Conservation (phyloP, 2,888 invertebrate genomes). For the Platycheirus rosarum region DNA sequence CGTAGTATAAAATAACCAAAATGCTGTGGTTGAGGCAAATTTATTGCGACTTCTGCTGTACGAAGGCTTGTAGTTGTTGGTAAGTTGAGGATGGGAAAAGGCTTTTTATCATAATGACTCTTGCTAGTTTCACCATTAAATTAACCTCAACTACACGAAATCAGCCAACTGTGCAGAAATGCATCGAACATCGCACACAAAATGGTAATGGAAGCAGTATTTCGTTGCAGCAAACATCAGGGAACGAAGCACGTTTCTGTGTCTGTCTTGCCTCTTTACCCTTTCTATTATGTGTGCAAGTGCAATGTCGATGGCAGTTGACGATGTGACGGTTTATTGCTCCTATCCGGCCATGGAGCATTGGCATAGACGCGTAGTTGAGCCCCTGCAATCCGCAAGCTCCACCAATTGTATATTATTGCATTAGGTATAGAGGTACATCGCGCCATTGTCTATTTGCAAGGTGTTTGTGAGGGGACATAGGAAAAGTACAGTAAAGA, state of each 20-base stretch:
- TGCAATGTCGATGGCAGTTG: background rate
- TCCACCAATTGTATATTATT: slow-evolving; percentile 60
- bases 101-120: slow-evolving; percentile 61
- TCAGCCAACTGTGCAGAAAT: slow-evolving; percentile 38
- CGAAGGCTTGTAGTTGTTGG: background rate
- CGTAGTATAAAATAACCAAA: background rate
- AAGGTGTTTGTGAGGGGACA: background rate
- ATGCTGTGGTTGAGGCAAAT: slow-evolving; percentile 26
- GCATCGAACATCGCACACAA: slow-evolving; percentile 6
- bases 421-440: slow-evolving; percentile 58
- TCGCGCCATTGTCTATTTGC: slow-evolving; percentile 15
- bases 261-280: background rate
- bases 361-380: slow-evolving; percentile 44
- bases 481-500: slow-evolving; percentile 51
- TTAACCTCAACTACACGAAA: slow-evolving; percentile 67
- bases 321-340: slow-evolving; percentile 56
- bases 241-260: slow-evolving; percentile 1
- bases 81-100: slow-evolving; percentile 21
- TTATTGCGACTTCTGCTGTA: slow-evolving; percentile 58
- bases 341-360: slow-evolving; percentile 49
- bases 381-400: slow-evolving; percentile 29
- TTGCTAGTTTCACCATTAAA: slow-evolving; percentile 66
- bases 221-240: background rate
- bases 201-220: background rate
- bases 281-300: background rate